Evolutionary conservation across 2,797 vertebrate genomes (phyloP), one percentile per base, ranked within the genome.

Genomic region (Galagoides demidoff): DNA sequence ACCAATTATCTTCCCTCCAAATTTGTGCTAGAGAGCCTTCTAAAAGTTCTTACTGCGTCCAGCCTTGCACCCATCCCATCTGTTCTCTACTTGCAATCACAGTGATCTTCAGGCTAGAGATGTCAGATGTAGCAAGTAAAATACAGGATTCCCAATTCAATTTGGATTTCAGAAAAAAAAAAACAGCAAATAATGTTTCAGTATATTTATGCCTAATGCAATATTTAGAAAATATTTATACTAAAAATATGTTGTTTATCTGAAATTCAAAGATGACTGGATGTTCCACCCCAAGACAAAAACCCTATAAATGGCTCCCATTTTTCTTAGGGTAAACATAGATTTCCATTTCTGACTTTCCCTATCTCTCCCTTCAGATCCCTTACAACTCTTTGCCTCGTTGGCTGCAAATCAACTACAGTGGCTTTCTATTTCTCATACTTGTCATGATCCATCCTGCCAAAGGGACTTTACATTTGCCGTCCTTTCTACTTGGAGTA

Each of bases 181-280:
- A 49, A 83, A 63, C 52, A 84, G 43, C 29, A 39, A 92, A 88
- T 63, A 71, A 57, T 89, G 34, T 70, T 27, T 77, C 71, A 88
- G 52, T 61, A 31, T 77, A 23, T 82, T 25, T 49, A 70, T n/a
- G 34, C 34, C 10, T 14, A 19, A 85, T 74, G 31, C 13, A 74
- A 25, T 77, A 34, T 71, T 89, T 2, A 17, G 74, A 74, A 52
- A 23, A 45, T 76, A 83, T 20, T 83, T 82, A n/a, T 76, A 82
- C 19, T 82, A 76, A 93, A 64, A 29, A 43, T 83, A n/a, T 82
- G 16, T 81, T 85, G 49, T 68, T 86, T 93, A 76, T 86, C 29
- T 90, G 39, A 86, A 90, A 90, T 86, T 49, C 20, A 86, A 83
- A 93, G 86, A 59, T 45, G 23, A 63, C n/a, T 66, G 29, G 22